phyloP scores from a whole-genome alignment of 2,113 vertebrate genomes.

The Morone saxatilis region DNA sequence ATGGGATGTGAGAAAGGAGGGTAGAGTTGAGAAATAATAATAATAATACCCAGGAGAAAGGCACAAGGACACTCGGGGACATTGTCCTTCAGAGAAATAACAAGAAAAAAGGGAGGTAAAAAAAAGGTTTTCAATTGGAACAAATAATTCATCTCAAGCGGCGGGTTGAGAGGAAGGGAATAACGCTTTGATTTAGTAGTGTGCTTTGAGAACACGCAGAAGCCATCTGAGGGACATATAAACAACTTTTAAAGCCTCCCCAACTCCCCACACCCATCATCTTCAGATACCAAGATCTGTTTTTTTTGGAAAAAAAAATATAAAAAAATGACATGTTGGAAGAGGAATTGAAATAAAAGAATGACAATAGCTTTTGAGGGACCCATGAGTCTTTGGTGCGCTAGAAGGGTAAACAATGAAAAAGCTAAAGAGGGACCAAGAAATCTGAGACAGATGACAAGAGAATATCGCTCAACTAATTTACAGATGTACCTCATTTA shows the following conservation, averaged over 20 bases:
- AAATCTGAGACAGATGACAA: background rate
- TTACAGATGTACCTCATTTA: slow-evolving; percentile 49
- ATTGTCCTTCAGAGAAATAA: slow-evolving; percentile 50
- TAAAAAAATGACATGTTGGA: slow-evolving; percentile 25
- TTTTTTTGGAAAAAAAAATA: slow-evolving; percentile 13
- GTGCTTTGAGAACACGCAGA: slow-evolving; percentile 36
- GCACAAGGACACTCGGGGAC: slow-evolving; percentile 57
- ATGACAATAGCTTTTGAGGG: slow-evolving; percentile 41
- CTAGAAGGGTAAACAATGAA: slow-evolving; percentile 30
- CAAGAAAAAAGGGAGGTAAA: slow-evolving; percentile 18
- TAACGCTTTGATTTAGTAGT: slow-evolving; percentile 42
- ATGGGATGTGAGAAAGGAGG: background rate
- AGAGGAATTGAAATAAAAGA: slow-evolving; percentile 46
- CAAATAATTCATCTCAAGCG: slow-evolving; percentile 65
- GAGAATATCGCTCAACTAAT: slow-evolving; percentile 22
- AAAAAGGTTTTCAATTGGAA: slow-evolving; percentile 52
- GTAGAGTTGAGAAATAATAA: slow-evolving; percentile 3
- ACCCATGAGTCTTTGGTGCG: slow-evolving; percentile 8
- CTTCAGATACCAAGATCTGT: slow-evolving; percentile 49
- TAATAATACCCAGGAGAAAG: slow-evolving; percentile 29
- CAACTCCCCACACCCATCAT: slow-evolving; percentile 39
- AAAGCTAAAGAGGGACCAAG: background rate
- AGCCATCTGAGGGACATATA: slow-evolving; percentile 54
- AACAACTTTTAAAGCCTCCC: slow-evolving; percentile 67
- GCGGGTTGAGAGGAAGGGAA: slow-evolving; percentile 30